Conservation (phyloP, 2,888 invertebrate species). For the Pediacus dermestoides region DNA sequence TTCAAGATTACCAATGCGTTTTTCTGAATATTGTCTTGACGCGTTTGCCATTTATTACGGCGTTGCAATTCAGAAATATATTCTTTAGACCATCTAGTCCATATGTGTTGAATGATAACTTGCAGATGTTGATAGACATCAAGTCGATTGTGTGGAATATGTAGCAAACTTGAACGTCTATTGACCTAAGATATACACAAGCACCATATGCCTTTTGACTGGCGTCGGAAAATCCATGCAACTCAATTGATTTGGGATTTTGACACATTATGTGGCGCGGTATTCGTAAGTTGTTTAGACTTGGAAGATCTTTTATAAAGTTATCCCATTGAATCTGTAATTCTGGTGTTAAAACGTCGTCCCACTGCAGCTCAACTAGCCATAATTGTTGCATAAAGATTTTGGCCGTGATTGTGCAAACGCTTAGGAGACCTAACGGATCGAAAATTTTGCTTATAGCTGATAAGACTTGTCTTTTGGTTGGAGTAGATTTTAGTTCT, state of each 20-base stretch:
- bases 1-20: constrained; percentile 6
- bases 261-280: constrained; percentile 8
- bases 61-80: constrained; percentile 22
- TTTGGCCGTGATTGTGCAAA: constrained; percentile 9
- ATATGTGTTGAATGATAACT: constrained; percentile 20
- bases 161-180: constrained; percentile 4
- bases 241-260: constrained; percentile 2
- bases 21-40: constrained; percentile 2
- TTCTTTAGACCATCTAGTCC: constrained; percentile 23
- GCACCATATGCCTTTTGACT: constrained; percentile 19
- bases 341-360: constrained; percentile 8
- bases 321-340: constrained; percentile 8
- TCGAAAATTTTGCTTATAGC: constrained; percentile 17
- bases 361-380: constrained; percentile 14
- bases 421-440: constrained; percentile 16
- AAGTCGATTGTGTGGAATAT: constrained; percentile 13
- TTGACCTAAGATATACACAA: constrained; percentile 15
- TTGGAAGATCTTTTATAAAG: constrained; percentile 9
- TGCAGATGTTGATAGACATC: constrained; percentile 16
- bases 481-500: constrained; percentile 2
- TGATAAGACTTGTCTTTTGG: constrained; percentile 18
- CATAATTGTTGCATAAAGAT: constrained; percentile 14
- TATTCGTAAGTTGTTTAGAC: constrained; percentile 12
- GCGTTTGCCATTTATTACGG: constrained; percentile 19
- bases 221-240: constrained; percentile 5